A percentile compares a stretch with the other conserved stretches of the same genome.
phyloP scores from a whole-genome alignment of 2,113 vertebrate species.

The Mastomys natalensis region DNA sequence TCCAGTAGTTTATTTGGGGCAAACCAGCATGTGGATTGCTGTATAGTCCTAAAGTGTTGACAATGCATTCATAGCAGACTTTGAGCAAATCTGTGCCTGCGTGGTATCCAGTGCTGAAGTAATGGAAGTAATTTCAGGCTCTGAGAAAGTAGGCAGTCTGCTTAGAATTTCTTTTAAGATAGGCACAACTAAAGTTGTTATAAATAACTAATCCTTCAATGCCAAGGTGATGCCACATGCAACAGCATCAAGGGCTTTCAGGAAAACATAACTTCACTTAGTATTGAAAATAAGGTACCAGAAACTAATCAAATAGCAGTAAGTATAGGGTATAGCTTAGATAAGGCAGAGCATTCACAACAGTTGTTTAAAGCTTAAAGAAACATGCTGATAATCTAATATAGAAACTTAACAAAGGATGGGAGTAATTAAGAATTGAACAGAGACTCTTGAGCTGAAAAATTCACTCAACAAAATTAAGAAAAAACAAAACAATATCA shows the following conservation, averaged over 20 bases:
- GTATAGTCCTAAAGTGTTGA: background rate
- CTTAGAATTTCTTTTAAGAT: conserved; percentile 13
- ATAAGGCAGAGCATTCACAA: background rate
- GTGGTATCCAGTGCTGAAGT: background rate
- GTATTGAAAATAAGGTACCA: background rate
- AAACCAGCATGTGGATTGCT: background rate
- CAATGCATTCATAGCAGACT: background rate
- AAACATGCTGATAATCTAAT: background rate
- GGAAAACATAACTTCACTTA: background rate
- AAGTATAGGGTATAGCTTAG: background rate
- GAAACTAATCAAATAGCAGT: background rate
- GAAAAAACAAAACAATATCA: background rate
- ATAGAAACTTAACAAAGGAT: background rate
- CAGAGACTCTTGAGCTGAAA: background rate
- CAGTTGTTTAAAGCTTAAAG: background rate
- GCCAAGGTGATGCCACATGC: background rate
- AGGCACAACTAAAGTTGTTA: background rate
- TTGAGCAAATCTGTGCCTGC: background rate
- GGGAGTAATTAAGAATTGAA: background rate
- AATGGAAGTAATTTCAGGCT: background rate
- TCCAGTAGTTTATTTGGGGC: background rate
- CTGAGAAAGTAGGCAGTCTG: background rate
- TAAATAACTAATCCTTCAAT: background rate
- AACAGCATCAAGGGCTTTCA: background rate
- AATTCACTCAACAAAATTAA: background rate